These are phyloP conservation scores for Lonchura striata DNA, from an alignment of 2,113 vertebrate genomes.

Conservation along the genomic window DNA sequence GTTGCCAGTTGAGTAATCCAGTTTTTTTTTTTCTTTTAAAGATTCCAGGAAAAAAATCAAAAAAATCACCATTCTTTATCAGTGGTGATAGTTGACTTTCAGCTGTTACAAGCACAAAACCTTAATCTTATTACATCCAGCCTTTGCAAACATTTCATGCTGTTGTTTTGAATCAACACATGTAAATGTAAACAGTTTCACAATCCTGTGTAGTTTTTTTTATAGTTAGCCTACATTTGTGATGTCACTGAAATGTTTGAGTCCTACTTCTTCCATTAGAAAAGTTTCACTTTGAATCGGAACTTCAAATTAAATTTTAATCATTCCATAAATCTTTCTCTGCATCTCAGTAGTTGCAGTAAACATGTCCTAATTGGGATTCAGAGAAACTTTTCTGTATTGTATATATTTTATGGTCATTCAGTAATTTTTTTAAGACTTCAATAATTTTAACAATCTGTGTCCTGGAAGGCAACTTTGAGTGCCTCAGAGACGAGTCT, in stretches of 20 bases:
- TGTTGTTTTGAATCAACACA: background rate
- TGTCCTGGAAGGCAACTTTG: background rate
- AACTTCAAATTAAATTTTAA: background rate
- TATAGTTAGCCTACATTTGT: background rate
- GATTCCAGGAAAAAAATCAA: background rate
- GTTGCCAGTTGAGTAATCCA: background rate
- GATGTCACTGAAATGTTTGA: background rate
- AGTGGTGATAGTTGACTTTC: background rate
- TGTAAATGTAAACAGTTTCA: background rate
- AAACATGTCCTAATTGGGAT: background rate
- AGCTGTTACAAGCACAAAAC: background rate
- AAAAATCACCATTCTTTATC: background rate
- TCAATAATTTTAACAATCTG: background rate
- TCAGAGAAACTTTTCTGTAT: background rate
- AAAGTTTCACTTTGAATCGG: background rate
- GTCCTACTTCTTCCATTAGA: background rate
- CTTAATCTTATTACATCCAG: background rate
- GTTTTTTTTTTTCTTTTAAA: background rate
- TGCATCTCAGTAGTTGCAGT: background rate
- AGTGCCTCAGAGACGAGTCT: background rate
- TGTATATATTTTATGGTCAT: background rate
- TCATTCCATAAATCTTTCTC: background rate
- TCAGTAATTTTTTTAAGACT: background rate
- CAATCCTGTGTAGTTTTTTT: background rate
- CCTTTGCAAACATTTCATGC: background rate